Conservation (phyloP, 2,797 vertebrate genomes). For the Morelia viridis region DNA sequence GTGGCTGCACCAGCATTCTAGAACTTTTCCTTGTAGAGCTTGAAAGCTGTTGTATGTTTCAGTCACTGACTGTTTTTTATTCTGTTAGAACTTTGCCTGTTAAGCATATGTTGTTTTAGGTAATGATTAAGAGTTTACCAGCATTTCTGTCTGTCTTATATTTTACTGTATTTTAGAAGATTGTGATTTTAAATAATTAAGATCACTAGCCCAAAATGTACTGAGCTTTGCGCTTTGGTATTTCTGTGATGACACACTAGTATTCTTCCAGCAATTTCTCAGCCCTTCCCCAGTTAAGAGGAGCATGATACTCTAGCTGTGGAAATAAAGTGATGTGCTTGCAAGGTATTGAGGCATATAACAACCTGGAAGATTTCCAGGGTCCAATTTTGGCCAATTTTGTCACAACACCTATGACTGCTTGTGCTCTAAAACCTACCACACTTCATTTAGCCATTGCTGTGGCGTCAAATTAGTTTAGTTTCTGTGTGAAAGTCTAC, state of each 20-base stretch:
- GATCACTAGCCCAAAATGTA: neutral
- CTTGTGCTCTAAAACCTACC: slow-evolving; percentile 15
- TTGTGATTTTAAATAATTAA: neutral
- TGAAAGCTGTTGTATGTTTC: neutral
- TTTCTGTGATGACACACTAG: neutral
- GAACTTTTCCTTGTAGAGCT: neutral
- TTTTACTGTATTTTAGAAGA: neutral
- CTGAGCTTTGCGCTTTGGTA: neutral
- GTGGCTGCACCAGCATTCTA: neutral
- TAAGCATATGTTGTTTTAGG: neutral
- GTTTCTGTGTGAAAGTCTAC: slow-evolving; percentile 12
- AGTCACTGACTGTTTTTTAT: neutral
- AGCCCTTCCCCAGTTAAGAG: neutral
- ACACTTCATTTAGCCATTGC: slow-evolving; percentile 13
- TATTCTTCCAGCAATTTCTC: neutral
- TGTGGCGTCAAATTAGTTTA: neutral
- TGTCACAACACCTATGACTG: neutral
- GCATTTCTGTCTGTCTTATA: neutral
- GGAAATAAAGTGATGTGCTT: neutral
- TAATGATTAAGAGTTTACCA: neutral
- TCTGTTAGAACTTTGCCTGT: neutral
- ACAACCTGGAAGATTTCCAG: neutral
- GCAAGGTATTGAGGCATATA: neutral
- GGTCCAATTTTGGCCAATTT: neutral
- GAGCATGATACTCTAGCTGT: neutral